These are phyloP conservation scores for Erethizon dorsatum DNA, from an alignment of 2,797 vertebrate species.

Conservation along the genomic window DNA sequence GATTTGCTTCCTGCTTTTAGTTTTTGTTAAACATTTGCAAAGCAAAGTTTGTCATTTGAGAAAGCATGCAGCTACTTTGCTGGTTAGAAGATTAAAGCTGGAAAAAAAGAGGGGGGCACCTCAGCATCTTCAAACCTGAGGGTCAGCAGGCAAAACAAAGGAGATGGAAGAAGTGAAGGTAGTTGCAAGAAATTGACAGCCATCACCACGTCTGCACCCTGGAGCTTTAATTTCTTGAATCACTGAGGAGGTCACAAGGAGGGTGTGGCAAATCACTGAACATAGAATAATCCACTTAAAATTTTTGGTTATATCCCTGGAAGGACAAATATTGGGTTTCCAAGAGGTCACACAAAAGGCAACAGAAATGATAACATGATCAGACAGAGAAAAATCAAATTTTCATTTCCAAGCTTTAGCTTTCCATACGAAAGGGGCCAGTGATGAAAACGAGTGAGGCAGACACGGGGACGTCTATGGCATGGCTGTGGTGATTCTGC, in stretches of 20 bases:
- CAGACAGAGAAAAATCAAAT: neutral
- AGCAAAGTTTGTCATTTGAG: neutral
- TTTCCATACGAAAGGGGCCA: neutral
- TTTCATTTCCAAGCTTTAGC: neutral
- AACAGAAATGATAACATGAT: neutral
- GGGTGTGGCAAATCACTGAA: neutral
- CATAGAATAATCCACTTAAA: neutral
- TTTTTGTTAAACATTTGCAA: neutral
- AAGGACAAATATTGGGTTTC: neutral
- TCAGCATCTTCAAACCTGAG: neutral
- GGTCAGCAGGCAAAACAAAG: neutral
- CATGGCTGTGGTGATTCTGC: neutral
- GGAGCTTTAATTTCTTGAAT: neutral
- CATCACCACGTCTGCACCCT: fast-evolving
- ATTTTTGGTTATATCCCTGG: neutral
- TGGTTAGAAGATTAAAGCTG: neutral
- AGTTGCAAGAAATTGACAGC: neutral
- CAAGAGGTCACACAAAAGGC: neutral
- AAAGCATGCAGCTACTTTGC: neutral
- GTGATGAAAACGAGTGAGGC: neutral
- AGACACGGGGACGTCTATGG: neutral
- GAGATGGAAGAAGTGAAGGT: neutral
- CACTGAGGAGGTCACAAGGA: neutral
- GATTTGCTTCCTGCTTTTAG: neutral
- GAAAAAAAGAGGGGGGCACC: neutral